phyloP scores from a whole-genome alignment of 2,797 vertebrate species.

The Paguma larvata region DNA sequence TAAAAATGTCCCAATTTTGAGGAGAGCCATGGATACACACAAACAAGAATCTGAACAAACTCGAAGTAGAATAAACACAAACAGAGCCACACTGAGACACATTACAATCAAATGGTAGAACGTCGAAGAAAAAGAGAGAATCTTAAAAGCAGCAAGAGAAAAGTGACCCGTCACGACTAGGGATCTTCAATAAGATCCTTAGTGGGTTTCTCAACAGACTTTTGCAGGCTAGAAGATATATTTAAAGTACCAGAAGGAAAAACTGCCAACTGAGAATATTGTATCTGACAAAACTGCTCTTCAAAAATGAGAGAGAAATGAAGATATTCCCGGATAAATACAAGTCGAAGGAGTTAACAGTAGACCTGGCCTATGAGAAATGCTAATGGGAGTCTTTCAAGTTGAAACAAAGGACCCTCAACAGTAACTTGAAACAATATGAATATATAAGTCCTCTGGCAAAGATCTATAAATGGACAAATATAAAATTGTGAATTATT shows the following conservation, averaged over 20 bases:
- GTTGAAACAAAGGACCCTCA: not conserved
- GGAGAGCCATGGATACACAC: not conserved
- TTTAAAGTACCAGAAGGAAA: not conserved
- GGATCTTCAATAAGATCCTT: not conserved
- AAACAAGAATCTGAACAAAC: conserved; percentile 37
- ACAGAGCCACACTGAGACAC: not conserved
- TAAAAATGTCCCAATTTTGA: not conserved
- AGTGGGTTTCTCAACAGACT: conserved; percentile 23
- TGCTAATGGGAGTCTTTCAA: not conserved
- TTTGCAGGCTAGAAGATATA: not conserved
- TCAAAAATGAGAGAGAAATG: not conserved
- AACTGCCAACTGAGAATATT: not conserved
- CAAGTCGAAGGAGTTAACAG: not conserved
- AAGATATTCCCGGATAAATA: not conserved
- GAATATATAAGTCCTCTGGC: not conserved
- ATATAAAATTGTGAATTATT: not conserved
- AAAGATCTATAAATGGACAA: not conserved
- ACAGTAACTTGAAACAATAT: not conserved
- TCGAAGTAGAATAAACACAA: not conserved
- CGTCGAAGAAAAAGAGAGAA: conserved; percentile 36
- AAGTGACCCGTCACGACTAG: not conserved
- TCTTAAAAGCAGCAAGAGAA: conserved; percentile 15
- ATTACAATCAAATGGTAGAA: not conserved
- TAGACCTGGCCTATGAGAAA: not conserved
- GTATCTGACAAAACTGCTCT: not conserved